Evolutionary conservation across 35 echinoderm and acorn worm species (phyloP).

Genomic region (Ptychodera flava): DNA sequence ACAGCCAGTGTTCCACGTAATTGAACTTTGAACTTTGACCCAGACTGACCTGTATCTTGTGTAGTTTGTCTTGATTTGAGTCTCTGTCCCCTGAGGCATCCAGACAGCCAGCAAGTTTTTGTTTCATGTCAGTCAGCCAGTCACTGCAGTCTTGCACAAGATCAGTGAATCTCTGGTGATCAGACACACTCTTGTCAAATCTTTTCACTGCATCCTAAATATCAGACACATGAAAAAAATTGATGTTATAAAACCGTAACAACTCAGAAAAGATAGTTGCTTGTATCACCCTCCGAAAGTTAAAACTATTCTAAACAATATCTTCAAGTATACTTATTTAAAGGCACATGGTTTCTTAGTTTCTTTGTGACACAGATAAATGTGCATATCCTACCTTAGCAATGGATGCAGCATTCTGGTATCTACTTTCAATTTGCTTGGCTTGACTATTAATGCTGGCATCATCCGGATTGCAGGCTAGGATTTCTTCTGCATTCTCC

Average conservation of each 20-base stretch:
- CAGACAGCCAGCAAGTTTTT: slow-evolving; percentile 29
- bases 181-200: slow-evolving; percentile 18
- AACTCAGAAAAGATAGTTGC: no score
- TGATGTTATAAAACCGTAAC: no score
- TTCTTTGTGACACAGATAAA: no score
- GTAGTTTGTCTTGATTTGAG: slow-evolving; percentile 35
- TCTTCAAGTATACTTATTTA: no score
- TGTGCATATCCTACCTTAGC: neutral
- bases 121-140: slow-evolving; percentile 47
- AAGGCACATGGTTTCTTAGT: no score
- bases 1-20: no score
- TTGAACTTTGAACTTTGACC: no score
- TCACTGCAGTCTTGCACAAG: slow-evolving; percentile 19
- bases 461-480: neutral
- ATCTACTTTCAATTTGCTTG: neutral
- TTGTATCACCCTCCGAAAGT: no score
- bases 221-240: no score
- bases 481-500: neutral
- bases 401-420: neutral
- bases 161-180: slow-evolving; percentile 37
- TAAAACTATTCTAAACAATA: no score
- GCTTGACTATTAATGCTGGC: neutral
- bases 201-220: slow-evolving; percentile 20
- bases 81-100: slow-evolving; percentile 37
- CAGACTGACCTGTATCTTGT: slow-evolving; percentile 33